Evolutionary conservation across 2,113 vertebrate species (phyloP).

Genomic region (Malaclemys terrapin): DNA sequence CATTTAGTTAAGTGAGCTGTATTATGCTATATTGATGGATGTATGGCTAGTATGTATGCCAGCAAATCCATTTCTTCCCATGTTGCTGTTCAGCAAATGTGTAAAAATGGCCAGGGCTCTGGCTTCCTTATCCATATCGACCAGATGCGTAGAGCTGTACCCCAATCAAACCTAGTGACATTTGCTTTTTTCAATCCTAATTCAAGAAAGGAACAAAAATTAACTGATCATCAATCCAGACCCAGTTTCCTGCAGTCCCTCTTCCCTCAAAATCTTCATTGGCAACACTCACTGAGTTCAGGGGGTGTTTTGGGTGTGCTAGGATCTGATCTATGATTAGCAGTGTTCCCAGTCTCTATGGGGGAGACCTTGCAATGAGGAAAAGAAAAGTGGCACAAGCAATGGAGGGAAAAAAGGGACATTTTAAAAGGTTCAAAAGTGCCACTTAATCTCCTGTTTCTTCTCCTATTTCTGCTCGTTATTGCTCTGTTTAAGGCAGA

Average conservation of each 20-base stretch:
- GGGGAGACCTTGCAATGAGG: background rate
- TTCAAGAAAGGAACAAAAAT: background rate
- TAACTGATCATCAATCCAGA: background rate
- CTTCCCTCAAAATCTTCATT: background rate
- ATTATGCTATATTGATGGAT: background rate
- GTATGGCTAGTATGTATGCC: background rate
- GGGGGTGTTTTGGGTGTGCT: background rate
- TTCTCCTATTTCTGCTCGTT: background rate
- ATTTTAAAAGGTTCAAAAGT: background rate
- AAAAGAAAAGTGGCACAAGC: background rate
- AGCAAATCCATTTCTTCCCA: constrained; percentile 10
- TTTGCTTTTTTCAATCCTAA: background rate
- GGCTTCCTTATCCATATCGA: background rate
- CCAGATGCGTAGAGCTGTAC: background rate
- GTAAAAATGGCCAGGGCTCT: constrained; percentile 29
- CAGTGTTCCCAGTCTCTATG: background rate
- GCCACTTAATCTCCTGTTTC: background rate
- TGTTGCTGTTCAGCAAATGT: background rate
- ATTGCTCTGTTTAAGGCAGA: background rate
- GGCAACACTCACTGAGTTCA: background rate
- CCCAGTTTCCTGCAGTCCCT: background rate
- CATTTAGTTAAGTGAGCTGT: constrained; percentile 25
- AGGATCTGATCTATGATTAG: background rate
- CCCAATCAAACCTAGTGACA: background rate
- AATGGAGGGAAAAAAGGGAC: background rate